Conservation (phyloP, 2,113 vertebrate species). For the Taurulus bubalis region DNA sequence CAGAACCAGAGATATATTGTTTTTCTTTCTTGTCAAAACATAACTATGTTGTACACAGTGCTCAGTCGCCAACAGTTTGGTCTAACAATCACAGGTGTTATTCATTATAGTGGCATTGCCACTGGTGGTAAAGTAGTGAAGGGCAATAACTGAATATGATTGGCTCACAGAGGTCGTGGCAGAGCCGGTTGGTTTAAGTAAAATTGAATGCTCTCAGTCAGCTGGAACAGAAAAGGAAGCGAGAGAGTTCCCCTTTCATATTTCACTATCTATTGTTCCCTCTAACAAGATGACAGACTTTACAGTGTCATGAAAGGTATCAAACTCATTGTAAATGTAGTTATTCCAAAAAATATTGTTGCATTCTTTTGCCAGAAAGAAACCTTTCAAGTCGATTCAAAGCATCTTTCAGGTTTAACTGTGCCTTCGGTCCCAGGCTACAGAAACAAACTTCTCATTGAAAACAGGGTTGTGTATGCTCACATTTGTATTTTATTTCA, state of each 20-base stretch:
- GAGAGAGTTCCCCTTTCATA: no score
- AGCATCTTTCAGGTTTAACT: slow-evolving; percentile 11
- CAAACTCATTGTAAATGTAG: slow-evolving; percentile 13
- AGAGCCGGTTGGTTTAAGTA: not conserved
- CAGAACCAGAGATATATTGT: not conserved
- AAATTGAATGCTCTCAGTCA: not conserved
- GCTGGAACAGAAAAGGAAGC: not conserved
- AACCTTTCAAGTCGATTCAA: slow-evolving; percentile 19
- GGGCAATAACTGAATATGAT: not conserved
- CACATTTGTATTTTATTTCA: slow-evolving; percentile 3
- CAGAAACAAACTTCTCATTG: not conserved
- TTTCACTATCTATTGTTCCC: slow-evolving; percentile 5
- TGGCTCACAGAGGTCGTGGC: not conserved
- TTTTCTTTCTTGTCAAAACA: not conserved
- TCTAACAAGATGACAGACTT: slow-evolving; percentile 1
- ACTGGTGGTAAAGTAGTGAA: not conserved
- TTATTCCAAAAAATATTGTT: slow-evolving; percentile 5
- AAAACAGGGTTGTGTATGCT: not conserved
- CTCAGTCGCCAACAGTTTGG: not conserved
- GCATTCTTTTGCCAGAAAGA: not conserved
- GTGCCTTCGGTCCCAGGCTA: not conserved
- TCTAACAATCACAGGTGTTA: not conserved
- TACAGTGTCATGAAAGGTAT: slow-evolving; percentile 7
- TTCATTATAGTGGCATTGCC: no score
- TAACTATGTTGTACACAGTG: not conserved